Evolutionary conservation across 2,113 vertebrate species (phyloP), one percentile per base, ranked within the genome.

Genomic region (Crocuta crocuta): DNA sequence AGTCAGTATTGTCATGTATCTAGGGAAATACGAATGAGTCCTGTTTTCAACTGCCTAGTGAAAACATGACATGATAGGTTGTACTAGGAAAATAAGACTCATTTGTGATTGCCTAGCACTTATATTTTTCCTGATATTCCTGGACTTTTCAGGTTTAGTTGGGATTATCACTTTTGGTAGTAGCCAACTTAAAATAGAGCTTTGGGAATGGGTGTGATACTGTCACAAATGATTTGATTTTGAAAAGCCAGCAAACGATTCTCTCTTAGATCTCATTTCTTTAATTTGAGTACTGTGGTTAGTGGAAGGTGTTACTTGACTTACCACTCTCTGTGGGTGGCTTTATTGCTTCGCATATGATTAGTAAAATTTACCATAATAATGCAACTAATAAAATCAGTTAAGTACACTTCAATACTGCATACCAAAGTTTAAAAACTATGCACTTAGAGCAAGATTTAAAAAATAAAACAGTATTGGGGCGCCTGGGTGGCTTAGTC

Each of bases 61-160:
- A 81, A 95, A 97, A 90, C 21, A 74, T 95, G 28, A 63, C 28
- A 90, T 95, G 95, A 70, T 53, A 86, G 58, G 31, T 58, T 87
- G 8, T 87, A 55, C 61, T 92, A 79, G 80, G 66, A 95, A 96
- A 87, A 48, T 94, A 53, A 89, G 23, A 95, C 19, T 93, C 23
- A 1, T 39, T 92, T 81, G 39, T 93, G 43, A 63, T 95, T 91
- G 10, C 83, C 7, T 87, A 68, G 76, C 50, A 89, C 15, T 90
- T 86, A 39, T 24, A 48, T 94, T 89, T 97, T 92, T 45, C 50
- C 58, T 89, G 26, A 11, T 94, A 6, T 91, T 93, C 61, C 39
- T 78, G 76, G 50, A 81, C 26, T 85, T 83, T 92, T 89, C 43
- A 68, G n/a, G 23, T 89, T 94, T 76, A 68, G 15, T 92, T 92